Evolutionary conservation across 2,113 vertebrate species (phyloP).

Genomic region (Tapirus terrestris): DNA sequence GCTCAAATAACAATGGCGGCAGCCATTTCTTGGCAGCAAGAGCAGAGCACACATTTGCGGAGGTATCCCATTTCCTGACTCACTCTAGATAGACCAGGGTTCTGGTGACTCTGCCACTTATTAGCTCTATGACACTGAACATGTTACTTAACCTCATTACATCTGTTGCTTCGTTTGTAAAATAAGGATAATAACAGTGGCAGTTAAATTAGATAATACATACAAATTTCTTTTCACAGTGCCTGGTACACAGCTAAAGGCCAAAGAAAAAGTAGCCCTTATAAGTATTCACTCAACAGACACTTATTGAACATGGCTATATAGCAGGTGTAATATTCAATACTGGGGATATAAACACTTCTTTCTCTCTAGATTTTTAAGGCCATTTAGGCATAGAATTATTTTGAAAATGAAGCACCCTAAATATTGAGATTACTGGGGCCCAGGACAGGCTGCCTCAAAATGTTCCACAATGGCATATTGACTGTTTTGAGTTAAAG

Average conservation of each 20-base stretch:
- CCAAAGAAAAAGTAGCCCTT: background rate
- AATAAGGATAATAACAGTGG: background rate
- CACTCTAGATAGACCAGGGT: accelerated
- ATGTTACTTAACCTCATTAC: background rate
- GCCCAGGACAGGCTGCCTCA: too few species aligned
- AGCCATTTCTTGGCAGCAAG: background rate
- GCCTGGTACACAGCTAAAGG: background rate
- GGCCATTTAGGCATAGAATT: background rate
- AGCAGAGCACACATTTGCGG: background rate
- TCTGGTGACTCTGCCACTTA: background rate
- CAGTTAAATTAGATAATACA: background rate
- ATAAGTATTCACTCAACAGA: background rate
- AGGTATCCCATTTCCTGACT: background rate
- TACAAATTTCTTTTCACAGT: background rate
- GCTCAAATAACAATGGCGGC: background rate
- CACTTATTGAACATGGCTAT: background rate
- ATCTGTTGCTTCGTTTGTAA: background rate
- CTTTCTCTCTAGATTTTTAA: background rate
- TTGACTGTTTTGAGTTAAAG: too few species aligned
- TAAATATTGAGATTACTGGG: background rate
- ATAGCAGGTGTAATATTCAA: background rate
- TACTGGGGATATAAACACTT: background rate
- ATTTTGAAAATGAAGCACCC: background rate
- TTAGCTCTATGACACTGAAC: background rate
- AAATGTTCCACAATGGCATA: too few species aligned